Evolutionary conservation across 2,888 invertebrate species (phyloP).

Genomic region (Tiliacea citrago): DNA sequence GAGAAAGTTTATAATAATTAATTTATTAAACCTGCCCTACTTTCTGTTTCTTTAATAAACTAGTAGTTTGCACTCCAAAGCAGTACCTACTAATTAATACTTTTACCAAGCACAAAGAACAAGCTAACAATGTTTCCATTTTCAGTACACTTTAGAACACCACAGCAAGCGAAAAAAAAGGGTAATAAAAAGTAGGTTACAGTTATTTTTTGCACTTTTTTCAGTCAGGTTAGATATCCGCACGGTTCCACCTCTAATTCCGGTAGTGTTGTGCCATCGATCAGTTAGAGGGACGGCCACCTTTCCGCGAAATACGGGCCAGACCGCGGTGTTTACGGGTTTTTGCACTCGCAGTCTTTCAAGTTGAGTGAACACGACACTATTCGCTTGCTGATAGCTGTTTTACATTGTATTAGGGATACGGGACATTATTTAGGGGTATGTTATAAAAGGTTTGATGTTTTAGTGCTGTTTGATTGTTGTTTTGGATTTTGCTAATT

Average conservation of each 20-base stretch:
- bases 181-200: constrained; percentile 50
- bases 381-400: constrained; percentile 50
- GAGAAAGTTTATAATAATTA: constrained; percentile 30
- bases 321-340: constrained; percentile 78
- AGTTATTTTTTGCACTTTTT: constrained; percentile 54
- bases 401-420: constrained; percentile 47
- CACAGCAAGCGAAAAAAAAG: constrained; percentile 39
- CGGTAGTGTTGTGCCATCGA: constrained; percentile 77
- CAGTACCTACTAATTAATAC: constrained; percentile 46
- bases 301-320: constrained; percentile 83
- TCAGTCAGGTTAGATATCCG: constrained; percentile 61
- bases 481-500: constrained; percentile 29
- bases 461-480: constrained; percentile 34
- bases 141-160: constrained; percentile 23
- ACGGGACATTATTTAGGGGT: constrained; percentile 26
- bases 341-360: constrained; percentile 69
- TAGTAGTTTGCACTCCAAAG: neutral
- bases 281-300: constrained; percentile 84
- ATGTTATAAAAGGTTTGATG: constrained; percentile 10
- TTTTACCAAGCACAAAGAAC: constrained; percentile 45
- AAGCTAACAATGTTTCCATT: constrained; percentile 33
- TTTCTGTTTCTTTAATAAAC: constrained; percentile 26
- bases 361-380: constrained; percentile 66
- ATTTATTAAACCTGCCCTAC: constrained; percentile 25
- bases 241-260: constrained; percentile 67